These are phyloP conservation scores for Bovichtus diacanthus DNA, from an alignment of 2,797 vertebrate genomes.

Conservation along the genomic window DNA sequence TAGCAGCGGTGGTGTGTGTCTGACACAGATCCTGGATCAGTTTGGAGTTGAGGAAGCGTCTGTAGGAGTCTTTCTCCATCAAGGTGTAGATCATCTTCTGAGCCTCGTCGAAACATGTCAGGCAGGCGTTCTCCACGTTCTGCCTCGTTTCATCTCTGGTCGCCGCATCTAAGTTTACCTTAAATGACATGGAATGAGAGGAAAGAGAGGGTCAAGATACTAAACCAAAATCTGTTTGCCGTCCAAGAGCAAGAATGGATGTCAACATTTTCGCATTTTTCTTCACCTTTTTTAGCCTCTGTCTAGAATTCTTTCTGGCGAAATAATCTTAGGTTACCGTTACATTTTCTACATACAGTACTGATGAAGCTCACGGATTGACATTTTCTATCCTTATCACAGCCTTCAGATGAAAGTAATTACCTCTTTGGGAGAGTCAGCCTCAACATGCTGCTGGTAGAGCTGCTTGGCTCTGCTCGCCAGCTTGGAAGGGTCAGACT, in stretches of 20 bases:
- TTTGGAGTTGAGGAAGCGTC: conserved; percentile 91
- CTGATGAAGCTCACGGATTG: neutral
- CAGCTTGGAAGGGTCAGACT: conserved; percentile 79
- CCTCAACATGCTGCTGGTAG: conserved; percentile 88
- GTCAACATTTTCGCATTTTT: neutral
- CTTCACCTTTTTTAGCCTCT: neutral
- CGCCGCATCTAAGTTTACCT: conserved; percentile 94
- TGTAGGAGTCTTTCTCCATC: conserved; percentile 97
- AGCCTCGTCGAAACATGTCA: conserved; percentile 89
- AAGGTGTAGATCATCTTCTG: conserved; percentile 92
- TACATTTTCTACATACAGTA: neutral
- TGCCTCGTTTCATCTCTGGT: conserved; percentile 89
- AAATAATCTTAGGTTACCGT: neutral
- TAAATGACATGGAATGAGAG: neutral
- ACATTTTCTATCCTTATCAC: neutral
- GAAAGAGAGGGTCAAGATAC: neutral
- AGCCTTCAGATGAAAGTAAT: neutral
- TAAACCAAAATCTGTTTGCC: no score
- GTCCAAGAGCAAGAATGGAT: no score
- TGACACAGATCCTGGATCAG: conserved; percentile 85
- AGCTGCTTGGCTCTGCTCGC: conserved; percentile 87
- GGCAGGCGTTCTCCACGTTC: conserved; percentile 83
- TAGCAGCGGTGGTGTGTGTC: conserved; percentile 37
- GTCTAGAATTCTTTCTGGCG: neutral
- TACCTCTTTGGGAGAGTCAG: conserved; percentile 91